phyloP scores from a whole-genome alignment of 2,113 vertebrate species.

The Pollachius pollachius region DNA sequence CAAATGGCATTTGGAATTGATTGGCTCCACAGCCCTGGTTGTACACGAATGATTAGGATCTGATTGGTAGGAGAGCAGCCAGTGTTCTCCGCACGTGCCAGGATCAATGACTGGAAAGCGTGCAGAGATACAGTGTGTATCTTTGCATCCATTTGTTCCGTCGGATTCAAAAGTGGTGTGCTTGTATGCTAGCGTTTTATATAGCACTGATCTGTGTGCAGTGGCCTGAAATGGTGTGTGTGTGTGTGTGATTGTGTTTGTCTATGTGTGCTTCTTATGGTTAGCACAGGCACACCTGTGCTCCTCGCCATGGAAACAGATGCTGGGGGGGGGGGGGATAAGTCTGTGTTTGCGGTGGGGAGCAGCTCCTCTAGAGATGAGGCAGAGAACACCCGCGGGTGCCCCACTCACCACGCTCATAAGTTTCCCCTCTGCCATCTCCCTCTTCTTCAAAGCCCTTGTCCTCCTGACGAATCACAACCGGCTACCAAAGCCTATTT shows the following conservation, averaged over 20 bases:
- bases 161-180: not conserved
- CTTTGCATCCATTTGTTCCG: not conserved
- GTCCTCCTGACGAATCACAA: constrained; percentile 17
- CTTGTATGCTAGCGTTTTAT: not conserved
- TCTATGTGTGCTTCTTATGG: not conserved
- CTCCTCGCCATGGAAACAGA: constrained; percentile 21
- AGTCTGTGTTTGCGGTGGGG: constrained; percentile 15
- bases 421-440: constrained; percentile 11
- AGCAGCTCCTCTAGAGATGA: constrained; percentile 33
- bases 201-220: not conserved
- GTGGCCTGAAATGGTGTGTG: not conserved
- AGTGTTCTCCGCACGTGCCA: constrained; percentile 40
- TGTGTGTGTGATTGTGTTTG: constrained; percentile 4
- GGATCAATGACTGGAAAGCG: constrained; percentile 55
- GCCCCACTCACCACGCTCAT: constrained; percentile 17
- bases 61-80: constrained; percentile 48
- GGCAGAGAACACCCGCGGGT: constrained; percentile 35
- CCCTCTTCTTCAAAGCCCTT: constrained; percentile 2
- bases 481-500: not conserved
- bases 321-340: constrained; percentile 2
- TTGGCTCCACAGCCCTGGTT: constrained; percentile 46
- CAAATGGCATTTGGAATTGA: constrained; percentile 63
- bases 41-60: constrained; percentile 44
- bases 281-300: constrained; percentile 29
- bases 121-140: constrained; percentile 11